Base-by-base conservation (phyloP, 2,888 invertebrate species). In the Melanophora roralis region DNA sequence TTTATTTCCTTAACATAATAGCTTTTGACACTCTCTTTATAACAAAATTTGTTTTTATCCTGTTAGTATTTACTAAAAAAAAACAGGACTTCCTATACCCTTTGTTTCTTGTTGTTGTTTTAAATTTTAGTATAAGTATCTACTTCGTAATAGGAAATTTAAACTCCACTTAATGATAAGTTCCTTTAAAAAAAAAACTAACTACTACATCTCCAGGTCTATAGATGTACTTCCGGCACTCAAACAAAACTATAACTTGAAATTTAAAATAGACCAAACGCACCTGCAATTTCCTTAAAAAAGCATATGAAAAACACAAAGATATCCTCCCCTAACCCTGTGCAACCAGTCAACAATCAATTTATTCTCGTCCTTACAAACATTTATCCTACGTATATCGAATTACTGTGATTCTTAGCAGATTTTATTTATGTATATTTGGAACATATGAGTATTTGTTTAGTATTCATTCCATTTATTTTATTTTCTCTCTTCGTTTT, bases 211-310 rank as follows among this genome's bases (percentile, higher is more conserved):
- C 57, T 62, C 21, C 64, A n/a, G 1, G 23, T 34, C 47, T 51
- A 19, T 23, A n/a, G n/a, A n/a, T n/a, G 14, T 43, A 64, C 68
- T 51, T 80, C 80, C 80, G 71, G 57, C 62, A 62, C 71, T 75
- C 59, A 7, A 47, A 3, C 3, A 12, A 75, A 60, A 71, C 45
- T 27, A 62, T 11, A 23, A 34, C 19, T 45, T 21, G 5, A 23
- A 64, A 40, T 40, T 21, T 21, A 43, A 80, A 36, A 71, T 72
- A 79, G 47, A 59, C 62, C 34, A 59, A 67, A 74, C 59, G 68
- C 67, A 78, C 78, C 73, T 77, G 76, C 76, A 57, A 57, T 53
- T 57, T 69, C 64, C 64, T 40, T 21, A 21, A 40, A 32, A 23
- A 32, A 14, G n/a, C 34, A 32, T 2, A 65, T 23, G 21, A 51